Evolutionary conservation across 2,797 vertebrate genomes (phyloP), one percentile per base, ranked within the genome.

Genomic region (Protosalanx chinensis): DNA sequence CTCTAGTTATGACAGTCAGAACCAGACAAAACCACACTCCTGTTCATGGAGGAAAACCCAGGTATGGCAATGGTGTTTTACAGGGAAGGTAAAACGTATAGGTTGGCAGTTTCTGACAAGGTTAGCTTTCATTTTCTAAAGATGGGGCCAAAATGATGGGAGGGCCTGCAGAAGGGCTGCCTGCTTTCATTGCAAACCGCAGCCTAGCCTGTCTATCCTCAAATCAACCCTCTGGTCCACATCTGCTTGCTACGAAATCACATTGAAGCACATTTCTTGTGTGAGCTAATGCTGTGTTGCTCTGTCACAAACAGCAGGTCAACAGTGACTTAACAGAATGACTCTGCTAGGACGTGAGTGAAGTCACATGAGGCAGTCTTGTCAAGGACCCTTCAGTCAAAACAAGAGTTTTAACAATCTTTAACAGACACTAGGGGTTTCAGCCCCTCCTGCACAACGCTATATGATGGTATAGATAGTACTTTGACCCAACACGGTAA

Each of bases 301-400:
- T 18, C 51, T 56, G 51, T n/a, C 51, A 56, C 51, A n/a, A 56
- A 6, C 4, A 56, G 18, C 51, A n/a, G 51, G 41, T 46, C 41
- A 10, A 16, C 51, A n/a, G 51, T 53, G 51, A n/a, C 51, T 16
- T 16, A 53, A 30, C 58, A 30, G 29, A 62, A 18, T 18, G 7
- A 30, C 10, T 60, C 10, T 29, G 27, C 30, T 18, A 46, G n/a
- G n/a, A 15, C 35, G 23, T 12, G 51, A 35, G 53, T 60, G 23
- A 58, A 66, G 16, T 63, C 53, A 30, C 49, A 41, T 30, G 70
- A 72, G 59, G 46, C 29, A 49, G 20, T 30, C 53, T 56, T 20
- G 12, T 32, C 46, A 56, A 64, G 61, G 61, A 35, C 29, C 56
- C 61, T 53, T 27, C n/a, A 35, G 30, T 49, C 61, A 71, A 33